A percentile compares a stretch with the other conserved stretches of the same genome.
These are phyloP conservation scores for Arrhopalites spinosus DNA, from an alignment of 2,888 invertebrate genomes.

Conservation along the genomic window DNA sequence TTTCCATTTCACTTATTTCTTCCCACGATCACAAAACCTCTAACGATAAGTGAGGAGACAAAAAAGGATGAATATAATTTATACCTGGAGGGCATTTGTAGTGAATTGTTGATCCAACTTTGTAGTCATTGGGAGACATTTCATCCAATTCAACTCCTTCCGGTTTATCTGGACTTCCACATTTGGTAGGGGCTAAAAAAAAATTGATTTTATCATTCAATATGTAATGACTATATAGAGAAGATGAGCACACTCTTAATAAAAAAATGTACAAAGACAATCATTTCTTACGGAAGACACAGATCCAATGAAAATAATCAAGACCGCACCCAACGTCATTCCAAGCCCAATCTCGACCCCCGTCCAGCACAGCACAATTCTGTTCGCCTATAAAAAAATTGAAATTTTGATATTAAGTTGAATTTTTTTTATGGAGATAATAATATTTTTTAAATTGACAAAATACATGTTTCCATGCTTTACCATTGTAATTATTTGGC, in stretches of 20 bases:
- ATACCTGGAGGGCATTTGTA: constrained; percentile 37
- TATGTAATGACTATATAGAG: background rate
- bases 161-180: constrained; percentile 85
- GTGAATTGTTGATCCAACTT: constrained; percentile 45
- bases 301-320: constrained; percentile 91
- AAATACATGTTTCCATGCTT: too few species aligned
- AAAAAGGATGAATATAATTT: background rate
- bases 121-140: constrained; percentile 45
- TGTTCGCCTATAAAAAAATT: constrained; percentile 73
- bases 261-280: background rate
- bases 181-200: constrained; percentile 74
- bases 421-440: too few species aligned
- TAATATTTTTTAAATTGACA: too few species aligned
- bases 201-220: too few species aligned
- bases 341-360: constrained; percentile 88
- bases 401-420: too few species aligned
- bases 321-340: constrained; percentile 93
- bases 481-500: constrained; percentile 94
- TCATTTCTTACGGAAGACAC: constrained; percentile 61
- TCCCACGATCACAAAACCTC: background rate
- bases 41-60: background rate
- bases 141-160: constrained; percentile 49
- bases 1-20: constrained; percentile 16
- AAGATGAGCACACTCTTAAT: constrained; percentile 1
- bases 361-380: constrained; percentile 91